phyloP scores from a whole-genome alignment of 2,888 invertebrate species.

The Phanerotoma sp. region DNA sequence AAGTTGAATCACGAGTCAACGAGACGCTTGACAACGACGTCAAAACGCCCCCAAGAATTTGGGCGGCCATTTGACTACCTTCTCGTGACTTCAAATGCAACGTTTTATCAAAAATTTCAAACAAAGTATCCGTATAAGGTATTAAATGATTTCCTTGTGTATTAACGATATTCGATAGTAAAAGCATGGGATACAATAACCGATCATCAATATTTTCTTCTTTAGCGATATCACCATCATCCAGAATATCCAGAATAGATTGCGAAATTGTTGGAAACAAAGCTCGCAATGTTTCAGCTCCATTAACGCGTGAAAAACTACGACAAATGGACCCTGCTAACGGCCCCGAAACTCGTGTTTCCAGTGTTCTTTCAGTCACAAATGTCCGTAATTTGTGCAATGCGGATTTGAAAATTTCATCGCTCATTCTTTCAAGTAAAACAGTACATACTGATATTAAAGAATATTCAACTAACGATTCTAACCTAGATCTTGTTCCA shows the following conservation, averaged over 20 bases:
- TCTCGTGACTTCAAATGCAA: slow-evolving; percentile 70
- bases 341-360: slow-evolving; percentile 80
- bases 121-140: slow-evolving; percentile 66
- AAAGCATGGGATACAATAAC: slow-evolving; percentile 73
- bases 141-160: slow-evolving; percentile 67
- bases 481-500: slow-evolving; percentile 67
- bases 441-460: slow-evolving; percentile 68
- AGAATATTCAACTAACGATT: slow-evolving; percentile 71
- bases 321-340: slow-evolving; percentile 74
- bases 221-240: slow-evolving; percentile 65
- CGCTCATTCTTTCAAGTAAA: slow-evolving; percentile 71
- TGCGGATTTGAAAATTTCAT: slow-evolving; percentile 65
- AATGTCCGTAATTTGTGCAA: slow-evolving; percentile 75
- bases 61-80: slow-evolving; percentile 66
- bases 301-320: slow-evolving; percentile 67
- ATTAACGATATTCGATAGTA: slow-evolving; percentile 72
- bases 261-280: slow-evolving; percentile 74
- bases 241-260: slow-evolving; percentile 61
- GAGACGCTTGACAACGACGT: slow-evolving; percentile 65
- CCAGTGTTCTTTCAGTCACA: slow-evolving; percentile 74
- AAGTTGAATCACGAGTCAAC: slow-evolving; percentile 51
- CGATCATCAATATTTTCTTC: slow-evolving; percentile 80
- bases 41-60: slow-evolving; percentile 64
- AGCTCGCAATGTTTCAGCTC: slow-evolving; percentile 69
- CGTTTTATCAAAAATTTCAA: slow-evolving; percentile 69